These are phyloP conservation scores for Okamejei kenojei DNA, from an alignment of 2,797 vertebrate genomes.

Conservation along the genomic window DNA sequence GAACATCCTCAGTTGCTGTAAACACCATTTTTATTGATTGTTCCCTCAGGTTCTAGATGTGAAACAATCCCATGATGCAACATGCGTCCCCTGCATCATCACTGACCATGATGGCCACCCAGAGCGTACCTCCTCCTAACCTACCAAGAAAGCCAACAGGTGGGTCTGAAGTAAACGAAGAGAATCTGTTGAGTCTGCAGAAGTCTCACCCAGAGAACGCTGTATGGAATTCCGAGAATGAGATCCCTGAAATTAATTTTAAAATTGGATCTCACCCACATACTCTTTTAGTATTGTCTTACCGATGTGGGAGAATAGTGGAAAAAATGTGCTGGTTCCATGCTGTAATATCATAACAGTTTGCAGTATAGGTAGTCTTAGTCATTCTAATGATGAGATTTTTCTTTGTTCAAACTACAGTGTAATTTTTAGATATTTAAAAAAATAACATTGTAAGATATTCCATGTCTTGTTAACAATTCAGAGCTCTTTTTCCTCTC, in stretches of 20 bases:
- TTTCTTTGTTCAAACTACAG: not conserved
- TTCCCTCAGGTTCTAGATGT: conserved; percentile 79
- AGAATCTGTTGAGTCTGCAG: not conserved
- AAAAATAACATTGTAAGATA: not conserved
- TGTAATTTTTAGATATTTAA: conserved; percentile 3
- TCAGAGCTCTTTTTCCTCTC: not conserved
- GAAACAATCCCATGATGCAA: conserved; percentile 98
- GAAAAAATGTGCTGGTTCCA: not conserved
- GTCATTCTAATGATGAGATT: not conserved
- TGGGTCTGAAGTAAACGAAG: conserved; percentile 51
- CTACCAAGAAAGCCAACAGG: conserved; percentile 96
- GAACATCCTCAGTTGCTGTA: not conserved
- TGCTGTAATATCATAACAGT: not conserved
- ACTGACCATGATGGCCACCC: conserved; percentile 99
- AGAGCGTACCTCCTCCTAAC: conserved; percentile 96
- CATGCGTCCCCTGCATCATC: conserved; percentile 95
- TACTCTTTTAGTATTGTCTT: not conserved
- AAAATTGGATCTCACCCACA: not conserved
- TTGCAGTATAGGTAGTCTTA: not conserved
- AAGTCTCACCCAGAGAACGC: not conserved
- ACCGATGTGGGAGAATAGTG: not conserved
- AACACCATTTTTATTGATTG: conserved; percentile 43
- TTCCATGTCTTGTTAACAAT: not conserved
- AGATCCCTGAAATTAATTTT: conserved; percentile 21
- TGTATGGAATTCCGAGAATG: not conserved